Base-by-base conservation (phyloP, 1,140 invertebrate species). In the Atta texana region DNA sequence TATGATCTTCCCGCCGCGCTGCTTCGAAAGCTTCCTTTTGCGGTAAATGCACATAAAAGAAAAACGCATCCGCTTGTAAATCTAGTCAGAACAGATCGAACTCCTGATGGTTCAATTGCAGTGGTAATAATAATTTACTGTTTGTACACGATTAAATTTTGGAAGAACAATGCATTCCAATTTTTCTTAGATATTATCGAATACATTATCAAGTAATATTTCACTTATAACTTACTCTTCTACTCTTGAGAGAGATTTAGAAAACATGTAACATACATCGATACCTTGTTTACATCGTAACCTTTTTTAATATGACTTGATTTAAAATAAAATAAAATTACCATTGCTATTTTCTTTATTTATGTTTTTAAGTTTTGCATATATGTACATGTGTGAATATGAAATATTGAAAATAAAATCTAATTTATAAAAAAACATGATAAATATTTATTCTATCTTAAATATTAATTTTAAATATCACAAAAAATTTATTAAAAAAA, bases 21-120 rank as follows among this genome's bases (percentile, higher is more conserved):
- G 59, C n/a, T 61, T 74, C 21, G 53, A 49, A 64, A 85, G 53
- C 71, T 86, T 88, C 81, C 86, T 90, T 90, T 90, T 71, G 61
- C 76, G 81, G 86, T 69, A 81, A 88, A 77, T 31, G 49, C 18
- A 59, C 7, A 6, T 57, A n/a, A 44, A 80, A 85, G 80, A 90
- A 89, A 75, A 90, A 85, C 75, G 34, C 51, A 53, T 63, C 31
- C 69, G 63, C 10, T 82, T 49, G 21, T 55, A 51, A 71, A 90
- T 85, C 75, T 63, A 57, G 39, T 61, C 61, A 10, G 14, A 49
- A 85, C 12, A 10, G 28, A 85, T 78, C 78, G 69, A 75, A 49
- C 49, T 71, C 2, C 71, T 49, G 57, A 64, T 16, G 16, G 10
- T 61, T 77, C 24, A 31, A 53, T 80, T 76, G n/a, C 34, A 75